phyloP scores from a whole-genome alignment of 2,113 vertebrate species.

The Haemorhous mexicanus region DNA sequence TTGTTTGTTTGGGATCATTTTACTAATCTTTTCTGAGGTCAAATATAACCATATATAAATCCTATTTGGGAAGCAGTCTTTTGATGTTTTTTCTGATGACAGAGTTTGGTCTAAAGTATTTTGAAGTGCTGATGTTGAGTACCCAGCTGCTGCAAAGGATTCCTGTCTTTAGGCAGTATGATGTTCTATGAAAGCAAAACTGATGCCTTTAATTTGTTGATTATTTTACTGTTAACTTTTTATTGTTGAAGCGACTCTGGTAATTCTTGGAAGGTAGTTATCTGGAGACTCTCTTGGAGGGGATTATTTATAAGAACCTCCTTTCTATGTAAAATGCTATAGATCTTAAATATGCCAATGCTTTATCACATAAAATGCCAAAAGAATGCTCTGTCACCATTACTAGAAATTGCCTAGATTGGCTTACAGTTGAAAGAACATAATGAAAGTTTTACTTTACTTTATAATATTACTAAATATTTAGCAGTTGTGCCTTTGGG shows the following conservation, averaged over 20 bases:
- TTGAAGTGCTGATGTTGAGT: not conserved
- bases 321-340: not conserved
- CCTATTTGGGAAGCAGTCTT: not conserved
- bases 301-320: not conserved
- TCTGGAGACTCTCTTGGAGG: not conserved
- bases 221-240: not conserved
- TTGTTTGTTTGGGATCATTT: not conserved
- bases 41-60: not conserved
- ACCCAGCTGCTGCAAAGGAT: not conserved
- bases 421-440: not conserved
- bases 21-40: not conserved
- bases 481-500: not conserved
- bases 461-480: not conserved
- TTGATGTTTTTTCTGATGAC: not conserved
- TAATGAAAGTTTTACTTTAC: not conserved
- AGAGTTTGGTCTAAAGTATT: not conserved
- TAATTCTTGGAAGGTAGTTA: not conserved
- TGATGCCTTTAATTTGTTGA: not conserved
- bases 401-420: not conserved
- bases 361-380: not conserved
- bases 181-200: not conserved
- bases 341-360: not conserved
- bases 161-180: not conserved
- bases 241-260: not conserved
- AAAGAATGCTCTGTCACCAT: not conserved